Conservation (phyloP, 2,113 vertebrate species). For the Calidris pygmaea region DNA sequence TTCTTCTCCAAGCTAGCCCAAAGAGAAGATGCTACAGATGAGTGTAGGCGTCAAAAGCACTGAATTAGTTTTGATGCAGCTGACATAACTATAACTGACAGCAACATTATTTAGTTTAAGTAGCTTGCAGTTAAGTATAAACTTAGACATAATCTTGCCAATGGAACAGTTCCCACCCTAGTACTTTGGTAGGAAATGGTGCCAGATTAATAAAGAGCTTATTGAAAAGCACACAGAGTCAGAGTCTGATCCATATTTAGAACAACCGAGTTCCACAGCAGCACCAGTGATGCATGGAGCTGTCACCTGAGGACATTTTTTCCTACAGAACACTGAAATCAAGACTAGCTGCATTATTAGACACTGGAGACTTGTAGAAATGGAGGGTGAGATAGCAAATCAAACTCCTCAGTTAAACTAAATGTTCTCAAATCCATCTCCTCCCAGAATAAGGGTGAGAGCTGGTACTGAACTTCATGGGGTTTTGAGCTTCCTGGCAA, state of each 20-base stretch:
- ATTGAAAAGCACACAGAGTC: not conserved
- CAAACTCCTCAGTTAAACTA: not conserved
- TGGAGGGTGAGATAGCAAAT: not conserved
- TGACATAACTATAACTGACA: not conserved
- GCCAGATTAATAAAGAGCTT: conserved; percentile 6
- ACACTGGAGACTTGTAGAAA: not conserved
- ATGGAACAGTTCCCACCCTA: not conserved
- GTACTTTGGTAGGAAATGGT: not conserved
- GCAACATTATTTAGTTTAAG: not conserved
- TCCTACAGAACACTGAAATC: not conserved
- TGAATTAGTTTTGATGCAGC: not conserved
- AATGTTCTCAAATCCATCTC: not conserved
- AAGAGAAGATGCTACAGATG: not conserved
- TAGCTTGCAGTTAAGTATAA: not conserved
- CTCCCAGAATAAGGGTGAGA: not conserved
- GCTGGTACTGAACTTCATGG: not conserved
- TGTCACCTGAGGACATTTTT: conserved; percentile 15
- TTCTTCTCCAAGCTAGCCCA: not conserved
- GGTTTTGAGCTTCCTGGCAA: not conserved
- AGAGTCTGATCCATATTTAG: not conserved
- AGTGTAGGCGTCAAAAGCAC: not conserved
- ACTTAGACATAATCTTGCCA: not conserved
- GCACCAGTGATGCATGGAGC: not conserved
- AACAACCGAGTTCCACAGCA: not conserved
- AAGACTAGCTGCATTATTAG: not conserved